Conservation (phyloP, 1,140 invertebrate species). For the Pachypsylla venusta region DNA sequence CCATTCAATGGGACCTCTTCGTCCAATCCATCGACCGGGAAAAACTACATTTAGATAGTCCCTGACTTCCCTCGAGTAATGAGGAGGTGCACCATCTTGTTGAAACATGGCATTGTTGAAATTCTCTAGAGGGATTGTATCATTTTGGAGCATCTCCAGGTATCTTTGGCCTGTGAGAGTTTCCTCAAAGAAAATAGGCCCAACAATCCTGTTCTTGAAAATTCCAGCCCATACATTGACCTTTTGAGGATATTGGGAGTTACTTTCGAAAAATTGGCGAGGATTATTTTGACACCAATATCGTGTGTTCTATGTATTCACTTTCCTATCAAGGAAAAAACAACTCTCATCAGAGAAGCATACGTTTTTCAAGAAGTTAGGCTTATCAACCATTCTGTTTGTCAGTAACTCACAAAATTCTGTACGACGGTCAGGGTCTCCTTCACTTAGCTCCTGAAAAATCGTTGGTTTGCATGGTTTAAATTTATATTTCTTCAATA, state of each 20-base stretch:
- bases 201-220: constrained; percentile 25
- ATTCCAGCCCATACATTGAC: constrained; percentile 29
- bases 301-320: not conserved
- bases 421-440: not conserved
- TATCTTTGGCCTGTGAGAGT: constrained; percentile 23
- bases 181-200: constrained; percentile 26
- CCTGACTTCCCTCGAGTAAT: constrained; percentile 20
- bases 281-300: not conserved
- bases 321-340: not conserved
- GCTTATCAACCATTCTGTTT: not conserved
- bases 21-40: not conserved
- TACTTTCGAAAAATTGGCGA: not conserved
- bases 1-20: constrained; percentile 29
- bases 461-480: not conserved
- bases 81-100: constrained; percentile 25
- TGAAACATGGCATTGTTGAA: constrained; percentile 16
- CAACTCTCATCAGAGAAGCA: not conserved
- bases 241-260: constrained; percentile 26
- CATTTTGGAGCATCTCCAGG: constrained; percentile 21
- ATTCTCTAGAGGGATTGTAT: constrained; percentile 14
- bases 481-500: not conserved
- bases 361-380: not conserved
- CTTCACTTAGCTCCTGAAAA: not conserved
- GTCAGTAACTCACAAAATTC: not conserved
- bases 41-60: constrained; percentile 10